Conservation (phyloP, 2,113 vertebrate genomes). For the Alosa alosa region DNA sequence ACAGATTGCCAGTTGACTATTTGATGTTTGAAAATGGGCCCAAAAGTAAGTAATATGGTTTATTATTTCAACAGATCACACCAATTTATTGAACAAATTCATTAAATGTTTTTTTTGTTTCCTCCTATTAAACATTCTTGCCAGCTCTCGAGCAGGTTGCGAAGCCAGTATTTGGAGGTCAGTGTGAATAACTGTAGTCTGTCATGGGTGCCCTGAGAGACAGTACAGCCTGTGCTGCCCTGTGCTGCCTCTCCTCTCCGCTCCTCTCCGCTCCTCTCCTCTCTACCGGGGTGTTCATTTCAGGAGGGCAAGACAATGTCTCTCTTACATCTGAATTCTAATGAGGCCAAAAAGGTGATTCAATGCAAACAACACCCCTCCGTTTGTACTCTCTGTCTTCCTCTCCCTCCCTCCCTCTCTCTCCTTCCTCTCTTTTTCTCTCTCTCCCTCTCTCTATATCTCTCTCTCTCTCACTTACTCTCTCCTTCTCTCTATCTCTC, state of each 20-base stretch:
- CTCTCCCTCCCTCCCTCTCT: not conserved
- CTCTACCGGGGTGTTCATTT: slow-evolving; percentile 3
- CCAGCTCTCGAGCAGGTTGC: not conserved
- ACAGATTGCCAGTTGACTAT: not conserved
- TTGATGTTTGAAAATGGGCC: not conserved
- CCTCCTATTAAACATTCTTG: not conserved
- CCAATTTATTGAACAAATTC: not conserved
- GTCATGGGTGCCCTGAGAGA: not conserved
- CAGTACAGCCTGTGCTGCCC: not conserved
- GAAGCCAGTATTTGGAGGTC: not conserved
- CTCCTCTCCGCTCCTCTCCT: not conserved
- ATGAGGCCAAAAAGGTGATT: slow-evolving; percentile 22
- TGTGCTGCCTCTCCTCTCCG: not conserved
- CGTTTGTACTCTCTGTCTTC: not conserved
- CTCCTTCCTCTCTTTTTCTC: not conserved
- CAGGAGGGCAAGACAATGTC: slow-evolving; percentile 12
- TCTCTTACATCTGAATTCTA: slow-evolving; percentile 24
- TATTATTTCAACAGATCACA: not conserved
- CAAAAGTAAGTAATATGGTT: not conserved
- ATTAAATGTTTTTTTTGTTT: not conserved
- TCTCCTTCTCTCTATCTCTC: not conserved
- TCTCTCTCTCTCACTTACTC: not conserved
- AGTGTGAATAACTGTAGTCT: slow-evolving; percentile 20
- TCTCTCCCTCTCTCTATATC: not conserved
- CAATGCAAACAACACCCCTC: not conserved